phyloP scores from a whole-genome alignment of 2,888 invertebrate genomes.

The Tetheella fluctuosa region DNA sequence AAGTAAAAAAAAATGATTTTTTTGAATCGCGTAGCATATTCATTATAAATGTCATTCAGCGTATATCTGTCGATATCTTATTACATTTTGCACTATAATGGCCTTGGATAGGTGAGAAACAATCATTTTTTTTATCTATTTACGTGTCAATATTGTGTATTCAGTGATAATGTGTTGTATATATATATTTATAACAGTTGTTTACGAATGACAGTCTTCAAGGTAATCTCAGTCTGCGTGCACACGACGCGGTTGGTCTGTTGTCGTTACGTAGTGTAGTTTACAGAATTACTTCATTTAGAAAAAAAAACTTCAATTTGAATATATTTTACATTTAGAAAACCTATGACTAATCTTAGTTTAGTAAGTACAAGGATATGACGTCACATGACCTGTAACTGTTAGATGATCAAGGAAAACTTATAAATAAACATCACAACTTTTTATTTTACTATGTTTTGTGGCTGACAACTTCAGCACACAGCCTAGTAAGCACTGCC shows the following conservation, averaged over 20 bases:
- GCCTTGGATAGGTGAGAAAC: neutral
- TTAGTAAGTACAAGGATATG: neutral
- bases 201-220: slow-evolving; percentile 24
- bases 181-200: slow-evolving; percentile 21
- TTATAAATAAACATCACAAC: no score
- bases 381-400: neutral
- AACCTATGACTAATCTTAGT: neutral
- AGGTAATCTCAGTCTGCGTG: slow-evolving; percentile 16
- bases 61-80: slow-evolving; percentile 35
- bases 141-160: slow-evolving; percentile 28
- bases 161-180: slow-evolving; percentile 33
- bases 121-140: slow-evolving; percentile 27
- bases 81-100: slow-evolving; percentile 28
- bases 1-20: neutral
- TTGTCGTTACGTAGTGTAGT: slow-evolving; percentile 33
- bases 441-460: no score
- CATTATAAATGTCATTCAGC: slow-evolving; percentile 34
- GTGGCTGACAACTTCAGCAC: no score
- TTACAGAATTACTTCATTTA: slow-evolving; percentile 15
- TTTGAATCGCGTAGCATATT: neutral
- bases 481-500: no score
- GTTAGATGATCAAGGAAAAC: neutral
- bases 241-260: slow-evolving; percentile 20
- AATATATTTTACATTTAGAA: no score
- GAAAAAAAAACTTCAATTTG: slow-evolving; percentile 1